Base-by-base conservation (phyloP, 2,113 vertebrate species). In the Sander vitreus region DNA sequence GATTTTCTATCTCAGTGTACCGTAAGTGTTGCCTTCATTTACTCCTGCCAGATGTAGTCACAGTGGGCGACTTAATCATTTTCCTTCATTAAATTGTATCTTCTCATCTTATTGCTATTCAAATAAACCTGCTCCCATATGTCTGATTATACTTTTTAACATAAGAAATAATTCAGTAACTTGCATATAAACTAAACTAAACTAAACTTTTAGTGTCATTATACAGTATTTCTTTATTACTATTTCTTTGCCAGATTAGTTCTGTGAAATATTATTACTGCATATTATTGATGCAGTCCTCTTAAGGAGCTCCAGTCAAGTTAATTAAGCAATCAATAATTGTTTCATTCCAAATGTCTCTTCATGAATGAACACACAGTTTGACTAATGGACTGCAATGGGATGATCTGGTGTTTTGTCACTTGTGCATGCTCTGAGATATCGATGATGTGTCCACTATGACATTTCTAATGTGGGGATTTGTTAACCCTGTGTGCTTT, bases 21-120 rank as follows among this genome's bases (percentile, higher is more conserved):
- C 85, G 10, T 86, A 85, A 90, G 85, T 91, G 89, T 89, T 91
- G 85, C 82, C 90, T 91, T 90, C 54, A 65, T 85, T 76, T 66
- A 74, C 54, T 89, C 88, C 91, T 90, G 89, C 87, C 90, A 91
- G 70, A 87, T 58, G 47, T 81, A 75, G 59, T 77, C 50, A 68
- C 27, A 57, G 45, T 77, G 36, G 47, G 72, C 8, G 2, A 73
- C 47, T 36, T 53, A 59, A 80, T 27, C 33, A 69, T 78, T 83
- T 75, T 45, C 9, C 55, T 78, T 75, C 51, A 84, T 73, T 36
- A 65, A 64, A 66, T 21, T 67, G 60, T 55, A 76, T 66, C 73
- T 5, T 50, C 55, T 80, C 72, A 72, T 84, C 76, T 66, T 50
- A 50, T 74, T 85, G 77, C 43, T 62, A 18, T 81, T 81, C 23